Conservation (phyloP, 2,888 invertebrate species). For the Lysandra bellargus region DNA sequence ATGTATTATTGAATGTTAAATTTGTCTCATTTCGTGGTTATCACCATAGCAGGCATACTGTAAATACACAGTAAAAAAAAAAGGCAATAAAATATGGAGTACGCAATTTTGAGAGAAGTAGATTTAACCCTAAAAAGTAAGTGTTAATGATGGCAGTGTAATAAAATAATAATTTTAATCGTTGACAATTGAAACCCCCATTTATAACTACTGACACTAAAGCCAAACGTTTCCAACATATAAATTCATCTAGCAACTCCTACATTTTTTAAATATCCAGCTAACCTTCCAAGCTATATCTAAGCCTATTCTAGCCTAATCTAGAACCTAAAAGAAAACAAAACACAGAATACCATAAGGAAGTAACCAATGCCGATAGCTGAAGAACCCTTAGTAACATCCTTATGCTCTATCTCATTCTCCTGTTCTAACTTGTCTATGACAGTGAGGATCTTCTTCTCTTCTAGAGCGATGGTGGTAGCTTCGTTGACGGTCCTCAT, state of each 20-base stretch:
- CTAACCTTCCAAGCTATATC: not conserved
- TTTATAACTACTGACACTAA: too few species aligned
- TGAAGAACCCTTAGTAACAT: constrained; percentile 51
- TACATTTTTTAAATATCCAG: not conserved
- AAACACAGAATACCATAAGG: constrained; percentile 35
- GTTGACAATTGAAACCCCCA: too few species aligned
- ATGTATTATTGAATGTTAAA: too few species aligned
- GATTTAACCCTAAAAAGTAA: too few species aligned
- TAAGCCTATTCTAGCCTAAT: not conserved
- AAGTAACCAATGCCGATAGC: constrained; percentile 35
- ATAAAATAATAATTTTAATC: not conserved
- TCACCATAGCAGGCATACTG: too few species aligned
- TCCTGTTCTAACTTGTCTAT: constrained; percentile 65
- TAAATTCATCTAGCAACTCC: not conserved
- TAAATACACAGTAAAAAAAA: too few species aligned
- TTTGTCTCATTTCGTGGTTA: too few species aligned
- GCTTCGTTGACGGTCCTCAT: constrained; percentile 87
- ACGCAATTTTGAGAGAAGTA: too few species aligned
- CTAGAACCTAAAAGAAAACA: constrained; percentile 15
- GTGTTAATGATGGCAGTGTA: not conserved
- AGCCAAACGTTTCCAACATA: not conserved
- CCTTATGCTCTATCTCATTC: constrained; percentile 72
- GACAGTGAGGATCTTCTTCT: constrained; percentile 74
- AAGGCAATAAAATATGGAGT: too few species aligned
- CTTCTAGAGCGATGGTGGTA: constrained; percentile 76